A percentile compares a stretch with the other conserved stretches of the same genome.
phyloP scores from a whole-genome alignment of 2,888 invertebrate genomes.

The Xylocampa areola region DNA sequence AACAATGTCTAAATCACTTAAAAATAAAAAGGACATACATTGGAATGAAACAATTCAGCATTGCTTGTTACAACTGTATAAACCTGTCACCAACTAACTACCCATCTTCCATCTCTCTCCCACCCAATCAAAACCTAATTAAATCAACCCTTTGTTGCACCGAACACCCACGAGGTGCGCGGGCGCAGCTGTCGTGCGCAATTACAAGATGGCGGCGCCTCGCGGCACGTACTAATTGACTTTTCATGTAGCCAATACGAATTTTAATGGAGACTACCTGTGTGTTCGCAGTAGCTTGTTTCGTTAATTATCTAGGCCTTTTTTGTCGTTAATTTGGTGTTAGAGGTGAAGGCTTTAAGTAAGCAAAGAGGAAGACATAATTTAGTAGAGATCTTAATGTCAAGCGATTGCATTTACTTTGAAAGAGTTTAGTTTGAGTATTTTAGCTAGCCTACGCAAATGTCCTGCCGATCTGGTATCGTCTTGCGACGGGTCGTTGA shows the following conservation, averaged over 20 bases:
- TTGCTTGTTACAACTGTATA: too few species aligned
- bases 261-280: conserved; percentile 69
- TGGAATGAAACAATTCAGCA: too few species aligned
- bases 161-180: conserved; percentile 75
- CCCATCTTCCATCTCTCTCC: conserved; percentile 32
- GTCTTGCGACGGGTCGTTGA: too few species aligned
- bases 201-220: conserved; percentile 84
- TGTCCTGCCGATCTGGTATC: too few species aligned
- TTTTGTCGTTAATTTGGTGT: conserved; percentile 50
- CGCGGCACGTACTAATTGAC: conserved; percentile 85
- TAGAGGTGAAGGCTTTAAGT: not conserved
- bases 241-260: conserved; percentile 85
- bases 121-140: conserved; percentile 61
- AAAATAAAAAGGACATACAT: too few species aligned
- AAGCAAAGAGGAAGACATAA: not conserved
- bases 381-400: not conserved
- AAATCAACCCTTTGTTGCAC: conserved; percentile 62
- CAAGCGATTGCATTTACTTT: too few species aligned
- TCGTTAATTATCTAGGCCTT: conserved; percentile 64
- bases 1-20: too few species aligned
- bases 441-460: too few species aligned
- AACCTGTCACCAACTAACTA: conserved; percentile 9
- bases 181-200: conserved; percentile 80
- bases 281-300: conserved; percentile 65
- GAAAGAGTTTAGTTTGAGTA: too few species aligned